These are phyloP conservation scores for Heliconius eleuchia DNA, from an alignment of 1,140 invertebrate genomes.

Conservation along the genomic window DNA sequence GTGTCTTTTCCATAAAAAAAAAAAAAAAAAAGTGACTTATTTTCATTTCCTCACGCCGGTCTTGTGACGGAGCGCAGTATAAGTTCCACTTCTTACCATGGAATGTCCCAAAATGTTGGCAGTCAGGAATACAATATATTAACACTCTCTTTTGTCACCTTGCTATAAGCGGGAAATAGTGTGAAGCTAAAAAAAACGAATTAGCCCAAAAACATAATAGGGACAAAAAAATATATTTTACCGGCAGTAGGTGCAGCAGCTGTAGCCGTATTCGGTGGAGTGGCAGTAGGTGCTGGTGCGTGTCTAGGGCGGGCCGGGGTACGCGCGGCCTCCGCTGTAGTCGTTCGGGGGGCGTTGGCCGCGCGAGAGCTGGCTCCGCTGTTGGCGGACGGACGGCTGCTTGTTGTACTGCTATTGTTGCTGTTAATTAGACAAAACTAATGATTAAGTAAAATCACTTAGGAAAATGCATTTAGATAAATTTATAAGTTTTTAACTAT, in stretches of 20 bases:
- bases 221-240: background rate
- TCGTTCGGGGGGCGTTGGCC: slow-evolving; percentile 55
- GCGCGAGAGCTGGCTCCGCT: slow-evolving; percentile 71
- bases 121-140: too few species aligned
- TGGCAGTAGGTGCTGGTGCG: slow-evolving; percentile 64
- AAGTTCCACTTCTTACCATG: too few species aligned
- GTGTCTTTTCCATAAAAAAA: too few species aligned
- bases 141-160: too few species aligned
- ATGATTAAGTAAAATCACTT: background rate
- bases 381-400: slow-evolving; percentile 70
- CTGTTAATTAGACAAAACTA: slow-evolving; percentile 23
- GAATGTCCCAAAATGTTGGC: too few species aligned
- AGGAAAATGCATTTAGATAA: background rate
- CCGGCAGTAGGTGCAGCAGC: slow-evolving; percentile 37
- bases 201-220: too few species aligned
- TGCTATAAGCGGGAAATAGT: too few species aligned
- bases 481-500: slow-evolving; percentile 1
- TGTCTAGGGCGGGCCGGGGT: slow-evolving; percentile 57
- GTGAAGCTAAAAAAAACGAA: too few species aligned
- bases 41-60: too few species aligned
- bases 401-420: slow-evolving; percentile 55
- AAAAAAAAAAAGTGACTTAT: too few species aligned
- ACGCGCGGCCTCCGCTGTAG: slow-evolving; percentile 36
- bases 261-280: slow-evolving; percentile 66
- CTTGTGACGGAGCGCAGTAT: too few species aligned